Evolutionary conservation across 2,113 vertebrate species (phyloP), one percentile per base, ranked within the genome.

Genomic region (Tachysurus vachellii): DNA sequence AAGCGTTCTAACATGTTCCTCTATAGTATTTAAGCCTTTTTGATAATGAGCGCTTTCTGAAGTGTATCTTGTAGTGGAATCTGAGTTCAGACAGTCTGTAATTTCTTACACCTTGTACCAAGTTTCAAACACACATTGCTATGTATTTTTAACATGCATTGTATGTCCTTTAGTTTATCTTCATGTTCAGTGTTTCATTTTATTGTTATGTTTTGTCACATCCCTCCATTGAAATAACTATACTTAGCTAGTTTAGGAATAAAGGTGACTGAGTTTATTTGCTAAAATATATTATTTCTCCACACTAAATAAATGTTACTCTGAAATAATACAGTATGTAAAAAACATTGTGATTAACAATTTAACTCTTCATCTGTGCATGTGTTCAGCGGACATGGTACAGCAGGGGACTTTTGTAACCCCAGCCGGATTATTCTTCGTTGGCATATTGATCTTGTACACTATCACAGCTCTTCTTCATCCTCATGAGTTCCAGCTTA

Each of bases 341-440:
- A 68, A 31, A 64, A 12, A 68, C 36, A 50, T 36, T 70, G 28
- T 70, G 28, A 2, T 70, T 36, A 68, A 68, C 11, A 21, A 44
- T 16, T 28, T 13, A 42, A 44, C 19, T 44, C 12, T 23, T 57
- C n/a, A 42, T 80, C 44, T 26, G 56, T 42, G 16, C 16, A 11
- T 62, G 28, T 26, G 4, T 64, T 56, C 17, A 84, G 83, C 53
- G 12, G 68, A 73, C 66, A 91, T 94, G 90, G 85, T 94, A 26
- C 3, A n/a, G 26, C 85, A 92, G 1, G 0, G 31, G 19, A 94
- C 93, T 62, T 92, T 96, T 62, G 80, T 94, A 76, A 93, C 93
- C 5, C 94, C 93, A 47, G 93, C 92, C 61, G 92, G 93, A 66
- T 80, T 96, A 7, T 94, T 94, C 26, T 76, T 95, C 44, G 62